phyloP scores from a whole-genome alignment of 2,113 vertebrate genomes.

The Helogale parvula region DNA sequence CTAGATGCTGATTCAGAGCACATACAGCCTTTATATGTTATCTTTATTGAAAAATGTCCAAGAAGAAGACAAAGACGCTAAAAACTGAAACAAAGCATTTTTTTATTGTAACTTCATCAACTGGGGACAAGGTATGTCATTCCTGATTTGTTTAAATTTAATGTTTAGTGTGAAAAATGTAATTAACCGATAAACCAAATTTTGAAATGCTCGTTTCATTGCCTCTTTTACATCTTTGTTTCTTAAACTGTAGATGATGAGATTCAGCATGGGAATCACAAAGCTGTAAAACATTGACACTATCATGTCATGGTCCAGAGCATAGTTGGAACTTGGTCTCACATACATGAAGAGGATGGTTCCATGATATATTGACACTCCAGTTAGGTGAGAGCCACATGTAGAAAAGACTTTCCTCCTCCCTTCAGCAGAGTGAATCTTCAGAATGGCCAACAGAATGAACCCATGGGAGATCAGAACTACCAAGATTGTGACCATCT shows the following conservation, averaged over 20 bases:
- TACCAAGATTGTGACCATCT: too few species aligned
- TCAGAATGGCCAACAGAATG: too few species aligned
- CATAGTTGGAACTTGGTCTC: too few species aligned
- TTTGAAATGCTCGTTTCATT: not conserved
- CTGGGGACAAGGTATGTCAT: not conserved
- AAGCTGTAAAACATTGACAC: fast-evolving
- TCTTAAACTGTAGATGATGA: not conserved
- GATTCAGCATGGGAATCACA: too few species aligned
- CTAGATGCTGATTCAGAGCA: not conserved
- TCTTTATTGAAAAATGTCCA: not conserved
- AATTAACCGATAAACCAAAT: not conserved
- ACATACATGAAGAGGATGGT: not conserved
- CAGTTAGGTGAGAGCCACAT: too few species aligned
- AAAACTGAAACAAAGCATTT: not conserved
- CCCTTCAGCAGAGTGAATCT: too few species aligned
- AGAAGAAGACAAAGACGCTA: not conserved
- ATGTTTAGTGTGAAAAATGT: not conserved
- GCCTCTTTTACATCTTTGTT: slow-evolving; percentile 51
- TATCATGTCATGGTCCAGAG: too few species aligned
- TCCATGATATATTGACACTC: too few species aligned
- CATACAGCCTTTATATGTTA: not conserved
- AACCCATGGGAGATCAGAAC: too few species aligned
- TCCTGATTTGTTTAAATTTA: not conserved
- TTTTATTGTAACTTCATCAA: not conserved
- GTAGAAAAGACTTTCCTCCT: too few species aligned